Evolutionary conservation across 2,888 invertebrate genomes (phyloP).

Genomic region (Magallana nippona): DNA sequence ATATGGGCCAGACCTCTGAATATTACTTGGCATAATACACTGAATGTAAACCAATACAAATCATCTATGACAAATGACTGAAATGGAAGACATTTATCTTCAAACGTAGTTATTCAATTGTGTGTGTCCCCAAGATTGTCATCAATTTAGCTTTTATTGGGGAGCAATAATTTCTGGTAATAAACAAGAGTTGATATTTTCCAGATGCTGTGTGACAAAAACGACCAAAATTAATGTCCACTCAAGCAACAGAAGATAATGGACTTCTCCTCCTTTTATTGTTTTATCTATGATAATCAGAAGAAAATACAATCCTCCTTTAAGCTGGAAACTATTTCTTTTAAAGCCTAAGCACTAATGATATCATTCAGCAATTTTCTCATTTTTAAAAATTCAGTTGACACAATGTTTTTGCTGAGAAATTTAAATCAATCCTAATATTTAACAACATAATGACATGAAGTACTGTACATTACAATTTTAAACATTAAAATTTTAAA

Average conservation of each 20-base stretch:
- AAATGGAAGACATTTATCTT: conserved; percentile 39
- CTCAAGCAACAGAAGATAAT: conserved; percentile 30
- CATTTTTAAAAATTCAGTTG: too few relatives aligned
- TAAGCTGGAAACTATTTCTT: too few relatives aligned
- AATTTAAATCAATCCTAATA: too few relatives aligned
- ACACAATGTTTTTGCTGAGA: too few relatives aligned
- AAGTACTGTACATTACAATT: too few relatives aligned
- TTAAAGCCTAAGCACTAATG: too few relatives aligned
- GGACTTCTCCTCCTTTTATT: conserved; percentile 12
- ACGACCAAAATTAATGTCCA: conserved; percentile 16
- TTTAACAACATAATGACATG: too few relatives aligned
- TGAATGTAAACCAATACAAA: conserved; percentile 45
- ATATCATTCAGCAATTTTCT: too few relatives aligned
- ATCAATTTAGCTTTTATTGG: conserved; percentile 48
- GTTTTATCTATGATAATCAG: conserved; percentile 21
- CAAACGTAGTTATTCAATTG: conserved; percentile 38
- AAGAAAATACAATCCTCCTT: neutral
- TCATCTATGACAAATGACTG: conserved; percentile 36
- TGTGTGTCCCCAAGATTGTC: conserved; percentile 49
- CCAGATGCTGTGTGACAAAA: conserved; percentile 34
- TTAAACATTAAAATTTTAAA: too few relatives aligned
- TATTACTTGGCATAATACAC: neutral
- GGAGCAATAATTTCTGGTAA: conserved; percentile 39
- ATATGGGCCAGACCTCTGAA: conserved; percentile 10
- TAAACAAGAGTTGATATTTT: conserved; percentile 40